phyloP scores from a whole-genome alignment of 2,797 vertebrate genomes.

The Clarias fuscus region DNA sequence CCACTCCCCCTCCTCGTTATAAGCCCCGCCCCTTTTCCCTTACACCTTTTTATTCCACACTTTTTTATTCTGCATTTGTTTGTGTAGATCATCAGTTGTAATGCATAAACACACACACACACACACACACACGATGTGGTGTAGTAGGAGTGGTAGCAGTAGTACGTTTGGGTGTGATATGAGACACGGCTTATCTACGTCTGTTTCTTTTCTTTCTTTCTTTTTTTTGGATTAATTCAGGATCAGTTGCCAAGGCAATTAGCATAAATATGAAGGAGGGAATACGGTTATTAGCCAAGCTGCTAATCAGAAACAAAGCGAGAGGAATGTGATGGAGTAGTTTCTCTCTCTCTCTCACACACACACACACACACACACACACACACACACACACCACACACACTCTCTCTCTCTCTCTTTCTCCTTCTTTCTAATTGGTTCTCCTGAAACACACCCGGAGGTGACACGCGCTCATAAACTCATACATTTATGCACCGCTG shows the following conservation, averaged over 20 bases:
- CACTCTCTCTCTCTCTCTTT: not conserved
- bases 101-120: slow-evolving; percentile 1
- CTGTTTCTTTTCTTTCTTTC: not conserved
- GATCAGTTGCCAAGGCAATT: slow-evolving; percentile 7
- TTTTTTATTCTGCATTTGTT: not conserved
- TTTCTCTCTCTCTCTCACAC: slow-evolving; percentile 1
- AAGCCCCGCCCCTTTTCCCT: not conserved
- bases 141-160: not conserved
- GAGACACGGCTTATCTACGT: not conserved
- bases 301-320: slow-evolving; percentile 12
- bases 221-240: not conserved
- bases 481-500: slow-evolving; percentile 41
- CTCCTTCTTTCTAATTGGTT: slow-evolving; percentile 35
- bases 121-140: not conserved
- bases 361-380: not conserved
- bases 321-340: slow-evolving; percentile 9
- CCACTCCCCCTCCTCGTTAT: not conserved
- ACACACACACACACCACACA: slow-evolving; percentile 18
- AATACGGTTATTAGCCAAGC: slow-evolving; percentile 11
- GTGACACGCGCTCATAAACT: slow-evolving; percentile 40
- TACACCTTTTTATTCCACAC: not conserved
- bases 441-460: slow-evolving; percentile 42
- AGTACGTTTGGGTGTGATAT: not conserved
- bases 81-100: not conserved
- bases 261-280: slow-evolving; percentile 10